Conservation (phyloP, 2,113 vertebrate species). For the Plecotus auritus region DNA sequence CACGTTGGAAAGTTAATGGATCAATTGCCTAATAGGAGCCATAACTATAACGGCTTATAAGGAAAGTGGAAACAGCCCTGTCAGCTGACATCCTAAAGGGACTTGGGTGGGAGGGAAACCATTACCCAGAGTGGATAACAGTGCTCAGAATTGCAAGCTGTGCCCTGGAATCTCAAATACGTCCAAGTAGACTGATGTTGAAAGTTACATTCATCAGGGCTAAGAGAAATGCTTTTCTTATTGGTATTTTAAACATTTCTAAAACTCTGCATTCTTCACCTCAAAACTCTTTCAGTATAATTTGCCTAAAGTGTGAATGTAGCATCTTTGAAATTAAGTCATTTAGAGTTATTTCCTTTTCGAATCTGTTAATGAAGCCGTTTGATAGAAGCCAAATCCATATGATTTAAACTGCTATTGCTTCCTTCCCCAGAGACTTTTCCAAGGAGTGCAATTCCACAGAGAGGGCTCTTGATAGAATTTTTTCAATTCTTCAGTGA, state of each 20-base stretch:
- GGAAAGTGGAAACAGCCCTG: conserved; percentile 42
- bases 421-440: neutral
- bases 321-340: neutral
- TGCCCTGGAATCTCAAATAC: conserved; percentile 11
- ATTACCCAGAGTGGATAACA: conserved; percentile 44
- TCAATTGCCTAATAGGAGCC: conserved; percentile 58
- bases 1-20: conserved; percentile 60
- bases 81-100: conserved; percentile 42
- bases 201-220: neutral
- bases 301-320: neutral
- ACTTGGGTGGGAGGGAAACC: conserved; percentile 36
- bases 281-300: neutral
- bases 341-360: neutral
- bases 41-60: conserved; percentile 55
- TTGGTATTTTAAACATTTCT: neutral
- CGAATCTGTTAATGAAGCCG: neutral
- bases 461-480: neutral
- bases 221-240: neutral
- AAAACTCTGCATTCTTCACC: neutral
- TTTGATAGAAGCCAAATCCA: neutral
- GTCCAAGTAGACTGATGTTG: neutral
- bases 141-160: conserved; percentile 10
- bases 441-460: neutral
- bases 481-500: neutral
- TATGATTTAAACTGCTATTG: neutral